Conservation (phyloP, 2,888 invertebrate genomes). For the Lasioglossum oenotherae region DNA sequence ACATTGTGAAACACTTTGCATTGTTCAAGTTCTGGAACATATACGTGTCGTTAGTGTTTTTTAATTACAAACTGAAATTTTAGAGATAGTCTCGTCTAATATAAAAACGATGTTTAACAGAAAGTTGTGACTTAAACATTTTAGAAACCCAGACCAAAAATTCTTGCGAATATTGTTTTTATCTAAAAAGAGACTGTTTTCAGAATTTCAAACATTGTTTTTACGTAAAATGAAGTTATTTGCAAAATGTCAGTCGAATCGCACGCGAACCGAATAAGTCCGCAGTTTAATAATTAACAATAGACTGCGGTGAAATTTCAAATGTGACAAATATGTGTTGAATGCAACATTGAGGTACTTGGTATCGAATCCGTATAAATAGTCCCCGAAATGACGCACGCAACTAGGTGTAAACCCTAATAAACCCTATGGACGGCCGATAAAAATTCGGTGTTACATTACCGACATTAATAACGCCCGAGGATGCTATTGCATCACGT, state of each 20-base stretch:
- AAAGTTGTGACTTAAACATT: too few species aligned
- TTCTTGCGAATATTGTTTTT: too few species aligned
- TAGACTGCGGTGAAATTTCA: background rate
- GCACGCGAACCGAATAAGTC: too few species aligned
- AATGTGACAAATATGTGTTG: too few species aligned
- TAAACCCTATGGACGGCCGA: conserved; percentile 19
- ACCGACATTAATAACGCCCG: conserved; percentile 29
- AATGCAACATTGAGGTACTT: background rate
- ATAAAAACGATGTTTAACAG: background rate
- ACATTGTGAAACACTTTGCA: conserved; percentile 3
- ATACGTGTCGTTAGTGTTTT: background rate
- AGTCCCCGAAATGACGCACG: background rate
- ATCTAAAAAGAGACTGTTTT: too few species aligned
- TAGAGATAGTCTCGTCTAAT: background rate
- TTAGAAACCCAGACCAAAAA: too few species aligned
- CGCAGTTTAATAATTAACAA: background rate
- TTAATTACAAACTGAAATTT: background rate
- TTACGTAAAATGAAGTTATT: too few species aligned
- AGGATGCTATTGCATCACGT: conserved; percentile 45
- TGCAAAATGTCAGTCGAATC: too few species aligned
- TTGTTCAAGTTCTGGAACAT: conserved; percentile 18
- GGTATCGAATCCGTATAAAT: background rate
- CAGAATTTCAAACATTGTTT: too few species aligned
- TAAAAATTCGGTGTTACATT: conserved; percentile 34
- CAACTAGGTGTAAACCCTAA: conserved; percentile 28